A percentile compares a stretch with the other conserved stretches of the same genome.
Evolutionary conservation across 1,140 invertebrate species (phyloP).

Genomic region (Cyphomyrmex costatus): DNA sequence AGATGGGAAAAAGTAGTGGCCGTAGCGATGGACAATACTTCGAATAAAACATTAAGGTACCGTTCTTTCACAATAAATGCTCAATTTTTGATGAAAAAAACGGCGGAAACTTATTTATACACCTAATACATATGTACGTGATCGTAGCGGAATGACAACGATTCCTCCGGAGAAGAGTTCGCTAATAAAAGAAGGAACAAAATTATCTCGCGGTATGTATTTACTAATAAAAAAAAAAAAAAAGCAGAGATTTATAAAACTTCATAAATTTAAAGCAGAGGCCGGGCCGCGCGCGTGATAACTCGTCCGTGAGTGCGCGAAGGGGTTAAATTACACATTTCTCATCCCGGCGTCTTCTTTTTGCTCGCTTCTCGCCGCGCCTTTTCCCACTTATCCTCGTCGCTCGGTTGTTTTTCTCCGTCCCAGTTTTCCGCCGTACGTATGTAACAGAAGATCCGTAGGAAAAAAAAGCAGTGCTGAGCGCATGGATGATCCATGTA

Average conservation of each 20-base stretch:
- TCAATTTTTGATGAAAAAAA: too few relatives aligned
- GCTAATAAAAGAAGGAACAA: not conserved
- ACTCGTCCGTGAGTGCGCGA: constrained; percentile 57
- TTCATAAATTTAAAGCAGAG: constrained; percentile 59
- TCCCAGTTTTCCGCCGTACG: constrained; percentile 27
- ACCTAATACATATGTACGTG: too few relatives aligned
- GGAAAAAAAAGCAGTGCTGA: constrained; percentile 3
- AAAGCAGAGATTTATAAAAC: constrained; percentile 52
- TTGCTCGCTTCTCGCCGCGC: constrained; percentile 45
- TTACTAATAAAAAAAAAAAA: constrained; percentile 47
- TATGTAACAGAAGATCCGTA: constrained; percentile 43
- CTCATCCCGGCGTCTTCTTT: constrained; percentile 44
- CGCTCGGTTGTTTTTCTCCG: constrained; percentile 29
- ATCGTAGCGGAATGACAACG: not conserved
- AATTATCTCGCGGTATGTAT: constrained; percentile 40
- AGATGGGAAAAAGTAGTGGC: too few relatives aligned
- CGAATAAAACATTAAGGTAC: too few relatives aligned
- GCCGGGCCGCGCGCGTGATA: constrained; percentile 40
- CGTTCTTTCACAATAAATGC: too few relatives aligned
- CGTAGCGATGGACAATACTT: too few relatives aligned
- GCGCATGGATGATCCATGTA: constrained; percentile 51
- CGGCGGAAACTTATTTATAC: too few relatives aligned
- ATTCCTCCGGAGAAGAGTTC: not conserved
- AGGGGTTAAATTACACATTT: constrained; percentile 62
- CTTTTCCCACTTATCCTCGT: constrained; percentile 54